Evolutionary conservation across 64 coral and sea anemone genomes (phyloP), one percentile per base, ranked within the genome.

Genomic region (Orbicella faveolata): DNA sequence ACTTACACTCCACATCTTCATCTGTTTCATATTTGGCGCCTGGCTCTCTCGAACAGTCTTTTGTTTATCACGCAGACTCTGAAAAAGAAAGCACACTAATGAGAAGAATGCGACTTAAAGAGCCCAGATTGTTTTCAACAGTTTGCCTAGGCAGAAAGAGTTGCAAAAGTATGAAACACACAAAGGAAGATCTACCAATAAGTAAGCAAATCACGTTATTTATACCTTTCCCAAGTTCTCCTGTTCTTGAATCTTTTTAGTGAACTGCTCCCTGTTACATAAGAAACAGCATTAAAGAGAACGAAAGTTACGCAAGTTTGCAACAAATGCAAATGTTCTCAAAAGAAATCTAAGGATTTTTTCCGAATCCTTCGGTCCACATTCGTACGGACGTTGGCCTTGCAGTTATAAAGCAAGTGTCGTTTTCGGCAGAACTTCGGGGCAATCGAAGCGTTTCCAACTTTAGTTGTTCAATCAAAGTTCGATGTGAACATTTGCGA

Each of bases 1-100:
- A 95, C 96, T 89, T 91, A 98, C 96, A n/a, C 83, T 98, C 96
- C 96, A 98, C 96, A 98, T 98, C 81, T 98, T 98, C 94, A 98
- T 98, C 63, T 98, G 96, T 79, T 98, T 98, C 90, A 98, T 98
- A 76, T 92, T 98, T 9, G 96, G 94, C 0, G 77, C 93, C 35
- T 98, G 96, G 73, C 83, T 98, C 37, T 98, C 96, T 75, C 96
- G 96, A 26, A 98, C 96, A 74, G 90, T 75, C 77, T 98, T 98
- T 36, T 98, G 96, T 63, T 93, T 98, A 64, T 98, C 96, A 64
- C 96, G 90, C 26, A 98, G 73, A 83, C 90, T 98, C 96, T 98
- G 79, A 61, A 88, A 68, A 37, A 76, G 36, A 23, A 25, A 81
- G 11, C 2, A 54, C 0, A n/a, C 35, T 23, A 70, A 86, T 13